Evolutionary conservation across 1,140 invertebrate species (phyloP).

Genomic region (Drosophila pruinosa): DNA sequence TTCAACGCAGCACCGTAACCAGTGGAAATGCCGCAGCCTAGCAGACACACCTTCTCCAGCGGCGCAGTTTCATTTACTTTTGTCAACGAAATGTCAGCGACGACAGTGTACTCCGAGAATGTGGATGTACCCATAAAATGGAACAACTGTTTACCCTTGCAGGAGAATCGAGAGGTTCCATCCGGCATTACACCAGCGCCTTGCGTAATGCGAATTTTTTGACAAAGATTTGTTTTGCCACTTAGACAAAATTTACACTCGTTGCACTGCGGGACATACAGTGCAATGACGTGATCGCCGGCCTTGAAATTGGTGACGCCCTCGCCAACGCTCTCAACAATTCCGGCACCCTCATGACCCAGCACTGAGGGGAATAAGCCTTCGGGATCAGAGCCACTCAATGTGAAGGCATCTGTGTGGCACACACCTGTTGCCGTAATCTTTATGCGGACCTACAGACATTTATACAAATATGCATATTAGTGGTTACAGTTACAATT

Average conservation of each 20-base stretch:
- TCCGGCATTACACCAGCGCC: conserved; percentile 97
- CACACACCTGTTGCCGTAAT: conserved; percentile 95
- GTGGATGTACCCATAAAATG: conserved; percentile 99
- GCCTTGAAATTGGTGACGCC: conserved; percentile 94
- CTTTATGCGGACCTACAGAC: conserved; percentile 88
- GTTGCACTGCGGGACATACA: conserved; percentile 98
- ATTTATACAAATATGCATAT: not conserved
- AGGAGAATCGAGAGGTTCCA: conserved; percentile 95
- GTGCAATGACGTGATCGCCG: conserved; percentile 97
- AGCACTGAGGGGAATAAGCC: conserved; percentile 96
- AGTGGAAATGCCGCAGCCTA: conserved; percentile 98
- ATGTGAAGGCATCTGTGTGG: conserved; percentile 98
- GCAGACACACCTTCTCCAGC: conserved; percentile 95
- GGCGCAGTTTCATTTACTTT: conserved; percentile 92
- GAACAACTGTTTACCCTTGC: conserved; percentile 92
- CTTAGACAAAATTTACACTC: conserved; percentile 98
- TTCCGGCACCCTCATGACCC: conserved; percentile 96
- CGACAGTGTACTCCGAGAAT: conserved; percentile 98
- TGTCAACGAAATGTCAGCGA: conserved; percentile 95
- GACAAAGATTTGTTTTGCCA: conserved; percentile 98
- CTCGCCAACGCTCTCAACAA: conserved; percentile 97
- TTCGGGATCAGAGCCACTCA: conserved; percentile 96
- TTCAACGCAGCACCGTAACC: conserved; percentile 97
- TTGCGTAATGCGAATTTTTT: conserved; percentile 95
- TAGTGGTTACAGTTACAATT: too few relatives aligned